Evolutionary conservation across 2,888 invertebrate species (phyloP), one percentile per base, ranked within the genome.

Genomic region (Cerceris ruficornis): DNA sequence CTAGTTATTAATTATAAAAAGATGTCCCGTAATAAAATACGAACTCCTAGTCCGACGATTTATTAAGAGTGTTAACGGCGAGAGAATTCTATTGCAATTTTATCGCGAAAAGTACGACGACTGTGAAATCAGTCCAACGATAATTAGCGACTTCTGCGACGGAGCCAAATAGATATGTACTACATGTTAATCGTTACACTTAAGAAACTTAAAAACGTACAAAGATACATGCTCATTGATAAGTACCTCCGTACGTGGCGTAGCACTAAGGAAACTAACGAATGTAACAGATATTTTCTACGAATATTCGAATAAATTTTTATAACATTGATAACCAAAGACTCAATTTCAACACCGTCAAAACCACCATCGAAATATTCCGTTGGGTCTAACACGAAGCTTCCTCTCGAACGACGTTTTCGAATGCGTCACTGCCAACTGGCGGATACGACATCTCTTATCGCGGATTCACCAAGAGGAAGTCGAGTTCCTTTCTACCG

Each of bases 401-500:
- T 42, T 61, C 15, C 28, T 28, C 52, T 41, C 66, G 1, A 15
- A 57, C 64, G 13, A 57, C 64, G 13, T 15, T 66, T 61, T 55
- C 58, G 17, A 55, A 42, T 55, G 54, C 50, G 68, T 74, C 66
- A 59, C n/a, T 14, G 49, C n/a, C 54, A 41, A 59, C 49, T 46
- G 49, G 14, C 69, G 76, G 83, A 81, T 79, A 77, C n/a, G 28
- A 46, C 65, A 50, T 68, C 4, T 59, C 42, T 86, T 86, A 86
- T 86, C 86, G 67, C 64, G 55, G 62, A 82, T 80, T 71, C 74
- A 70, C 74, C 68, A 54, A 46, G 60, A 73, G 84, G 86, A 86
- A 82, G 82, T 77, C 62, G 15, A 80, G 70, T 84, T 85, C 79
- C 81, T 75, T 62, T 68, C 60, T 43, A 15, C 9, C 60, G 66